A percentile compares a stretch with the other conserved stretches of the same genome.
phyloP scores from a whole-genome alignment of 2,113 vertebrate genomes.

The Misgurnus anguillicaudatus region DNA sequence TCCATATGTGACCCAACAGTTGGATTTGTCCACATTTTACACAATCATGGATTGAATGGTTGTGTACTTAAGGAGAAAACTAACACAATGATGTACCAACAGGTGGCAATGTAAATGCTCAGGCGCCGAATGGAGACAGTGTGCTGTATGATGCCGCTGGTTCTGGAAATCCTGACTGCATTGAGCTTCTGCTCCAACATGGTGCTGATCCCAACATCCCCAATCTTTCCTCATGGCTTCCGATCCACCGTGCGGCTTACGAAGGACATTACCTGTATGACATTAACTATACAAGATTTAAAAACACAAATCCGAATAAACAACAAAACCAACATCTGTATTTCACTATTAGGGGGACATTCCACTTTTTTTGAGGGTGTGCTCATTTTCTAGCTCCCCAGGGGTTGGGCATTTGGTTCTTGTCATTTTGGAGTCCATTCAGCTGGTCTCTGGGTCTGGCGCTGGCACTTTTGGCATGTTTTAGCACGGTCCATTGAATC shows the following conservation, averaged over 20 bases:
- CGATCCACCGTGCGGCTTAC: conserved; percentile 84
- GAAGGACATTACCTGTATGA: conserved; percentile 87
- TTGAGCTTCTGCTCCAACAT: conserved; percentile 82
- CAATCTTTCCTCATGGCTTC: conserved; percentile 78
- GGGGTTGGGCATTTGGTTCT: no score
- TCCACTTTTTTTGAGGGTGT: no score
- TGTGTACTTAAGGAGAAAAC: not conserved
- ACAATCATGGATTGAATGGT: no score
- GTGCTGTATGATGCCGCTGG: conserved; percentile 82
- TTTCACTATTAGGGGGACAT: not conserved
- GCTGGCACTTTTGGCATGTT: no score
- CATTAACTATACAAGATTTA: not conserved
- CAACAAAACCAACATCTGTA: not conserved
- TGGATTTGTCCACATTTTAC: no score
- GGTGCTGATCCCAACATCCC: conserved; percentile 82
- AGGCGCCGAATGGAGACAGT: conserved; percentile 80
- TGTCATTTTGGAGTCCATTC: no score
- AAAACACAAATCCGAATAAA: not conserved
- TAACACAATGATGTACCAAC: not conserved
- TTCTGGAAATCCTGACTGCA: conserved; percentile 81
- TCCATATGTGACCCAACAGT: no score
- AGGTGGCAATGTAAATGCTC: conserved; percentile 81
- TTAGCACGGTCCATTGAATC: no score
- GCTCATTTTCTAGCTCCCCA: no score
- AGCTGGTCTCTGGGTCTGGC: no score